Base-by-base conservation (phyloP, 1,140 invertebrate species). In the Coenobita brevimanus region DNA sequence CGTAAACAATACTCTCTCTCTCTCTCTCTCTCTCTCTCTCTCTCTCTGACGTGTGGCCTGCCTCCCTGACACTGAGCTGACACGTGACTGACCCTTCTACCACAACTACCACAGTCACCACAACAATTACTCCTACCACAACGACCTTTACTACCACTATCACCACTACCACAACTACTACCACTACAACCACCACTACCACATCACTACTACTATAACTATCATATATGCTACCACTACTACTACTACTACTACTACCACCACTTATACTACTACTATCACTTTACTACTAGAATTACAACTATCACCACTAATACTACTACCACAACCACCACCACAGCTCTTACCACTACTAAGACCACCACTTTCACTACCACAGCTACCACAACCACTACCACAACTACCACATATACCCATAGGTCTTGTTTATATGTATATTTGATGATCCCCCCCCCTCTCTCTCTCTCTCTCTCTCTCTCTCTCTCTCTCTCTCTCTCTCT, bases 11-110 rank as follows among this genome's bases (percentile, higher is more conserved):
- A 8, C 64, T 69, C 64, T 69, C 64, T 69, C 64, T 69, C 64
- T 69, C 64, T 69, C 64, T 69, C 64, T 69, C 64, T 69, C 64
- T 69, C 64, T 69, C 64, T 69, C 64, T 69, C 64, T 69, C 64
- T 69, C 64, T 69, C 64, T 69, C 64, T 69, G 13, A 17, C 64
- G 13, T 24, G 13, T 24, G 13, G 13, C 33, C 4, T 69, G n/a
- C 54, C 78, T 80, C 57, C 54, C 27, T 54, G 46, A 50, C 46
- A 50, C 46, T 50, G 46, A 50, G 46, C 46, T 50, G 46, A 27
- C n/a, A 69, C 24, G 64, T 69, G 3, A 69, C n/a, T 69, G 33
- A 69, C 13, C n/a, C 24, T 1, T 17, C 46, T 17, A 27, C 33
- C 33, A 0, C 10, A 69, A 69, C 24, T n/a, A 69, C 13, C 13